A percentile compares a stretch with the other conserved stretches of the same genome.
phyloP scores from a whole-genome alignment of 2,113 vertebrate genomes.

The Hyperoodon ampullatus region DNA sequence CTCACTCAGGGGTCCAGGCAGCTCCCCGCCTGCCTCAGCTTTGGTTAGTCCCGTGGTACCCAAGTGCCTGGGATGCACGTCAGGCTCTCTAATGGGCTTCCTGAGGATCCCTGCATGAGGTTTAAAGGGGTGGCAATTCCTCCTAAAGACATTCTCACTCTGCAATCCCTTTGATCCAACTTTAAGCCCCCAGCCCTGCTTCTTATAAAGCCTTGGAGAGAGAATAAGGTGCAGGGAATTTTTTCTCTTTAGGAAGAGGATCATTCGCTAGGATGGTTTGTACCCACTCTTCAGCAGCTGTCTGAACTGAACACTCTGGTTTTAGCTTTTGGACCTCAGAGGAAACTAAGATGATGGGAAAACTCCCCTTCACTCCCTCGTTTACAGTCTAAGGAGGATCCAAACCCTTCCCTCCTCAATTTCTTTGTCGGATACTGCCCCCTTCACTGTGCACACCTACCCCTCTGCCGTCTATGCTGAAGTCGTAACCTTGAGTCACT shows the following conservation, averaged over 20 bases:
- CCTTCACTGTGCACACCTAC: fast-evolving
- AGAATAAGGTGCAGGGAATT: background rate
- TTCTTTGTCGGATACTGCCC: fast-evolving
- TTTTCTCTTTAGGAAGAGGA: background rate
- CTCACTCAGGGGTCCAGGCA: background rate
- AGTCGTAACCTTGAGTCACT: too few relatives aligned
- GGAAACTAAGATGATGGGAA: background rate
- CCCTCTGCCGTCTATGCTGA: fast-evolving
- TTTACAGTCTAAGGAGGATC: background rate
- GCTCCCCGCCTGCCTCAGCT: background rate
- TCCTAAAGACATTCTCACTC: background rate
- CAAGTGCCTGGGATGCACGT: too few relatives aligned
- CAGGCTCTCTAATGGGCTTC: background rate
- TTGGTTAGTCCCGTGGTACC: background rate
- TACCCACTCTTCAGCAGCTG: background rate
- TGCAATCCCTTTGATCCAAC: background rate
- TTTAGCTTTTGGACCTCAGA: background rate
- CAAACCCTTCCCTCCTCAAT: fast-evolving
- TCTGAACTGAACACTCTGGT: background rate
- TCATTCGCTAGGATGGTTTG: background rate
- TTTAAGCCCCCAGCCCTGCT: background rate
- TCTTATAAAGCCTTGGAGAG: background rate
- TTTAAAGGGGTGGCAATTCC: background rate
- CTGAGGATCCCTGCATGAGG: background rate
- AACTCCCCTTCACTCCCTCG: fast-evolving